Evolutionary conservation across 2,888 invertebrate genomes (phyloP), one percentile per base, ranked within the genome.

Genomic region (Mactromeris polynyma): DNA sequence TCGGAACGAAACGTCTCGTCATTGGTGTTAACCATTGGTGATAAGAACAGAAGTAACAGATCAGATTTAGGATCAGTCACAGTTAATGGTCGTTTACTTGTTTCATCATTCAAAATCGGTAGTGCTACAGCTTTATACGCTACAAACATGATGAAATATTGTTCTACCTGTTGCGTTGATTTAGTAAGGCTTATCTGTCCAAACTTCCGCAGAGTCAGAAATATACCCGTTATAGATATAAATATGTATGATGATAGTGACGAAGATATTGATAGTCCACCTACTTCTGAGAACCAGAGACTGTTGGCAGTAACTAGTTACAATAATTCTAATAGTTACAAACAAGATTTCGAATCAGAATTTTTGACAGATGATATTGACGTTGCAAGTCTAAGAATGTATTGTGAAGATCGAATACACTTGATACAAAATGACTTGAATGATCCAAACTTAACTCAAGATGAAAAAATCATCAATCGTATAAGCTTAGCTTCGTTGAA

Each of bases 191-290:
- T 46, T 9, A 31, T 73, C 17, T 33, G 26, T n/a, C 26, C 33
- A 6, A 69, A 38, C 6, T 19, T 58, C 21, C 69, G 73, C 40
- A 73, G 31, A 14, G 36, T 42, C 3, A 9, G 40, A 9, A 21
- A 69, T 31, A 36, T 73, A 26, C 73, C 83, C 11, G n/a, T 73
- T 14, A 73, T 83, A 26, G n/a, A 38, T 31, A 83, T 83, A 40
- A 83, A 83, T 31, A 83, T 83, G 83, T 83, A 83, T 42, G 6
- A 46, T 46, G 73, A 36, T n/a, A 38, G 73, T 73, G 83, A 73
- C 38, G 73, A 46, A 14, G 73, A 83, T 83, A 36, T 33, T 40
- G 46, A 69, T 46, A 46, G 46, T 11, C 17, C 26, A 19, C 51
- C 26, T 31, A 26, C 3, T 46, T 33, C 80, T 40, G 80, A 33